These are phyloP conservation scores for Agrilus cyanescens DNA, from an alignment of 2,888 invertebrate genomes.

Conservation along the genomic window DNA sequence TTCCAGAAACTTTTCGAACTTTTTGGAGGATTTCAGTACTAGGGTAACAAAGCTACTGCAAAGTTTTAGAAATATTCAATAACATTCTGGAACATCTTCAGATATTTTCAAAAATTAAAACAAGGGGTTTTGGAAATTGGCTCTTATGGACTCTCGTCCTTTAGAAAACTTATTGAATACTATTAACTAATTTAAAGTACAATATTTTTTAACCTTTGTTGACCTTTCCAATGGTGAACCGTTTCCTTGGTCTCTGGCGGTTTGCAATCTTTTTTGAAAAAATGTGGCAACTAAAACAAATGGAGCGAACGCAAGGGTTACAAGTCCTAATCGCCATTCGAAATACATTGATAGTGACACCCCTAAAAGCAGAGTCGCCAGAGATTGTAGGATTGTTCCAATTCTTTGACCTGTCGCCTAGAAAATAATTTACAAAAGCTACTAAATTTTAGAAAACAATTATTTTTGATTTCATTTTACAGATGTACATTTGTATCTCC, in stretches of 20 bases:
- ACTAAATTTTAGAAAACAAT: background rate
- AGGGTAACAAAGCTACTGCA: too few species aligned
- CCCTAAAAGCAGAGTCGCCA: slow-evolving; percentile 54
- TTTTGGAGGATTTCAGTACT: too few species aligned
- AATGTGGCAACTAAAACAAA: slow-evolving; percentile 54
- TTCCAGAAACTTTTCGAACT: too few species aligned
- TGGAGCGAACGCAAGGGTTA: slow-evolving; percentile 61
- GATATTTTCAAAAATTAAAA: too few species aligned
- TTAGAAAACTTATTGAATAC: too few species aligned
- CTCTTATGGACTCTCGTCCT: too few species aligned
- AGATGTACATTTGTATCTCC: too few species aligned
- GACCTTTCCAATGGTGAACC: slow-evolving; percentile 58
- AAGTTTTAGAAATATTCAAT: too few species aligned
- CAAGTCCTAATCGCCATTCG: slow-evolving; percentile 63
- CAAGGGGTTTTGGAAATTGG: too few species aligned
- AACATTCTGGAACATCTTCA: too few species aligned
- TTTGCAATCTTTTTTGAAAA: slow-evolving; percentile 53
- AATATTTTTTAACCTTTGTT: slow-evolving; percentile 46
- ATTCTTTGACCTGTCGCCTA: slow-evolving; percentile 72
- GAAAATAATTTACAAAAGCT: slow-evolving; percentile 9
- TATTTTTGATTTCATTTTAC: too few species aligned
- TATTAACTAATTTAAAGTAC: background rate
- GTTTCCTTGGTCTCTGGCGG: slow-evolving; percentile 51
- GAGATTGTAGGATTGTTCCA: slow-evolving; percentile 61
- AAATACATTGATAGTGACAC: slow-evolving; percentile 54